Evolutionary conservation across 2,888 invertebrate genomes (phyloP).

Genomic region (Tetramorium bicarinatum): DNA sequence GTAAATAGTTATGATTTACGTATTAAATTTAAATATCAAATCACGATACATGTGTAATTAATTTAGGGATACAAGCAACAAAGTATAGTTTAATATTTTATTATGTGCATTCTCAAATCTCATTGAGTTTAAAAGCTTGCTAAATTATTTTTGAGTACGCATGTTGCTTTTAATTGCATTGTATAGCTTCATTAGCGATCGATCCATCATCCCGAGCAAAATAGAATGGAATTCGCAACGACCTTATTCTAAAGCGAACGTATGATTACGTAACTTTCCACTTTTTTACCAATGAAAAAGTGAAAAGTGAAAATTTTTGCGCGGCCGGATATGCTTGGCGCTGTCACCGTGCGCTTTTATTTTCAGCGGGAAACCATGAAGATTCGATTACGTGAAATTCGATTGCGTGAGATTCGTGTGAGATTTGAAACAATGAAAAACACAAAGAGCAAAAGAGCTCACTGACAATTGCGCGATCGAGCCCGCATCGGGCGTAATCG

Average conservation of each 20-base stretch:
- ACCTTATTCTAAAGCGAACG: constrained; percentile 31
- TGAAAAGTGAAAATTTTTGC: constrained; percentile 21
- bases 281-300: background rate
- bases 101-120: background rate
- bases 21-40: background rate
- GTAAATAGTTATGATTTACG: constrained; percentile 11
- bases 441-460: constrained; percentile 5
- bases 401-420: constrained; percentile 9
- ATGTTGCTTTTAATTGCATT: constrained; percentile 2
- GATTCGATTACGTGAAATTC: constrained; percentile 20
- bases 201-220: constrained; percentile 19
- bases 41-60: background rate
- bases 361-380: constrained; percentile 21
- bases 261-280: constrained; percentile 34
- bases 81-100: background rate
- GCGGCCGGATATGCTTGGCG: background rate
- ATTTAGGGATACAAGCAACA: constrained; percentile 14
- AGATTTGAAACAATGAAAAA: constrained; percentile 23
- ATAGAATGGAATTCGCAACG: background rate
- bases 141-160: constrained; percentile 24
- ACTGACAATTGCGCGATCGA: constrained; percentile 18
- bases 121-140: constrained; percentile 4
- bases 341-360: constrained; percentile 16
- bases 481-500: constrained; percentile 35
- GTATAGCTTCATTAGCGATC: constrained; percentile 34